These are phyloP conservation scores for Cheilosia vulpina DNA, from an alignment of 2,888 invertebrate genomes.

Conservation along the genomic window DNA sequence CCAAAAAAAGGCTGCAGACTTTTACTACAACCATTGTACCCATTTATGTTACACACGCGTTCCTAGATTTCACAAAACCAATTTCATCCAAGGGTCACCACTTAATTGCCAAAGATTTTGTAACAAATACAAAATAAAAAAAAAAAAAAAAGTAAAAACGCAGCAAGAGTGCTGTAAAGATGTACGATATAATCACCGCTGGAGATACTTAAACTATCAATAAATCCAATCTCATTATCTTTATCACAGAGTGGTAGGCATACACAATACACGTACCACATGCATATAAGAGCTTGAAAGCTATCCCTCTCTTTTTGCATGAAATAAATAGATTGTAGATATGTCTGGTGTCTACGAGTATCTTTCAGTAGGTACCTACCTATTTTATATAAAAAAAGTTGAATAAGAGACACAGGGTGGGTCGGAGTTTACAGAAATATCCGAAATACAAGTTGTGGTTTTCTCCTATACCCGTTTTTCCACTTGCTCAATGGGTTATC, in stretches of 20 bases:
- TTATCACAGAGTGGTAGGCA: slow-evolving; percentile 16
- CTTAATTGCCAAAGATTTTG: slow-evolving; percentile 57
- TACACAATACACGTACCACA: background rate
- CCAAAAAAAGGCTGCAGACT: slow-evolving; percentile 2
- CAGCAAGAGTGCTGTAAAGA: slow-evolving; percentile 21
- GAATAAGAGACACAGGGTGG: slow-evolving; percentile 8
- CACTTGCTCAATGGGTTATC: no score
- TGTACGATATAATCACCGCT: slow-evolving; percentile 35
- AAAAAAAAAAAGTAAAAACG: background rate
- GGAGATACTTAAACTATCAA: slow-evolving; percentile 48
- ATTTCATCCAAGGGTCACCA: slow-evolving; percentile 51
- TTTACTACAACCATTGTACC: slow-evolving; percentile 2
- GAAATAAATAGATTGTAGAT: no score
- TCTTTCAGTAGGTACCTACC: background rate
- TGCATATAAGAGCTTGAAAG: slow-evolving; percentile 12
- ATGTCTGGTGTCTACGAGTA: background rate
- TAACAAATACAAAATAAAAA: slow-evolving; percentile 14
- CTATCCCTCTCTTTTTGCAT: background rate
- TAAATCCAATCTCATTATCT: slow-evolving; percentile 33
- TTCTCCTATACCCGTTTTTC: no score
- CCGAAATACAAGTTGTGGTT: no score
- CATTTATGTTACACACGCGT: background rate
- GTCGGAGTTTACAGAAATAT: no score
- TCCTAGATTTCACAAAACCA: slow-evolving; percentile 10
- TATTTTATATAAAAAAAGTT: no score